A percentile compares a stretch with the other conserved stretches of the same genome.
phyloP scores from a whole-genome alignment of 2,113 vertebrate species.

The Sphaerodactylus townsendi region DNA sequence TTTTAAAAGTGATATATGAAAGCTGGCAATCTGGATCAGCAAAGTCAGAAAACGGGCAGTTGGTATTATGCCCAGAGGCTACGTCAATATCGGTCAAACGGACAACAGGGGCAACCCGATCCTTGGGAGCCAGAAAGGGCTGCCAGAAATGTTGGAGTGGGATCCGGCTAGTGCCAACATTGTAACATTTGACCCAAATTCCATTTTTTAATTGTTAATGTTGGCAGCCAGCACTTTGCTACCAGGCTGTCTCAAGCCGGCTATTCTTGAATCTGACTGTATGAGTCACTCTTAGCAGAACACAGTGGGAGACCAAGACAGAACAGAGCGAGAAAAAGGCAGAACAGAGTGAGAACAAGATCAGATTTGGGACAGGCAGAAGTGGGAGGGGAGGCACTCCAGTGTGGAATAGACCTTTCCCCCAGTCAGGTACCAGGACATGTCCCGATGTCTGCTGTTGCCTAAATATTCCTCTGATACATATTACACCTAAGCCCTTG shows the following conservation, averaged over 20 bases:
- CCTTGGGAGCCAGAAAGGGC: neutral
- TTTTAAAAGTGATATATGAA: no score
- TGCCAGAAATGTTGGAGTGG: neutral
- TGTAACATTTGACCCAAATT: neutral
- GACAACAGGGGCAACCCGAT: no score
- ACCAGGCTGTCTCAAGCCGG: neutral
- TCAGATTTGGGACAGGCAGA: neutral
- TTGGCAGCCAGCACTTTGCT: neutral
- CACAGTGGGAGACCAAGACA: neutral
- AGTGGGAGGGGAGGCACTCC: slow-evolving; percentile 31
- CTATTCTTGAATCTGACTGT: neutral
- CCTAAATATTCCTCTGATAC: slow-evolving; percentile 23
- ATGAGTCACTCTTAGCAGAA: neutral
- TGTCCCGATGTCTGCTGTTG: slow-evolving; percentile 35
- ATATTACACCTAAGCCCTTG: slow-evolving; percentile 43
- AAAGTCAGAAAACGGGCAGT: no score
- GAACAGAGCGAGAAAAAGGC: no score
- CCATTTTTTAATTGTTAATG: neutral
- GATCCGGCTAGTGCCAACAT: neutral
- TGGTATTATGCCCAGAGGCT: no score
- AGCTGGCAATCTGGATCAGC: no score
- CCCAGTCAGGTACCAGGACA: neutral
- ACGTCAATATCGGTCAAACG: neutral
- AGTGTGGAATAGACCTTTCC: slow-evolving; percentile 28
- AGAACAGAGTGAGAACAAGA: neutral